Conservation (phyloP, 2,797 vertebrate species). For the Enteromius viviparus region DNA sequence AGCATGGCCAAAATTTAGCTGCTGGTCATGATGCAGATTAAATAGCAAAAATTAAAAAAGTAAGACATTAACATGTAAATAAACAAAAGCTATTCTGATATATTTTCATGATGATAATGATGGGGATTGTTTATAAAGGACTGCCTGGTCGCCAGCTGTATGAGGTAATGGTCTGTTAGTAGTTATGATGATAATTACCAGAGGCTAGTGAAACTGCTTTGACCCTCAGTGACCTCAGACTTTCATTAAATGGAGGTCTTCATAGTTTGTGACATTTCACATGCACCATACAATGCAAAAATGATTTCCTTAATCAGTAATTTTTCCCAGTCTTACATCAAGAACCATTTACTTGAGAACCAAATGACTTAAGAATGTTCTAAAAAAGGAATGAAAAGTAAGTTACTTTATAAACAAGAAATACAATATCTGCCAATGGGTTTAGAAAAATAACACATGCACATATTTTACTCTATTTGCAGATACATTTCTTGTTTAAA, state of each 20-base stretch:
- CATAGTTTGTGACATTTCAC: conserved; percentile 64
- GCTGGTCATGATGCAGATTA: background rate
- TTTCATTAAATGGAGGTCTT: conserved; percentile 77
- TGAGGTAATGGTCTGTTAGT: conserved; percentile 76
- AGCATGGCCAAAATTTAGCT: background rate
- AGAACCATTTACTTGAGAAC: background rate
- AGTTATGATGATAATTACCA: conserved; percentile 76
- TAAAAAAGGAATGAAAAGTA: background rate
- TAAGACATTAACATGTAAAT: background rate
- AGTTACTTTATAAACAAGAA: background rate
- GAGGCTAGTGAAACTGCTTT: conserved; percentile 74
- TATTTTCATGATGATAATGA: conserved; percentile 63
- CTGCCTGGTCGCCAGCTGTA: conserved; percentile 67
- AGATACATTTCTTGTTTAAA: background rate
- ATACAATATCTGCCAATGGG: background rate
- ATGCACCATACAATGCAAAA: conserved; percentile 9
- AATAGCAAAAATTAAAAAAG: background rate
- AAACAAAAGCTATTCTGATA: background rate
- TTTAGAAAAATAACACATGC: background rate
- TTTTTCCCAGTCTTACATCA: background rate
- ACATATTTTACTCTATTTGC: background rate
- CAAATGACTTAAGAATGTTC: background rate
- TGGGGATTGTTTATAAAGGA: conserved; percentile 62
- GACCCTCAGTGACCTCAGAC: conserved; percentile 72
- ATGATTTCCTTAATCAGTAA: background rate